phyloP scores from a whole-genome alignment of 2,888 invertebrate species.

The Teleogryllus oceanicus region DNA sequence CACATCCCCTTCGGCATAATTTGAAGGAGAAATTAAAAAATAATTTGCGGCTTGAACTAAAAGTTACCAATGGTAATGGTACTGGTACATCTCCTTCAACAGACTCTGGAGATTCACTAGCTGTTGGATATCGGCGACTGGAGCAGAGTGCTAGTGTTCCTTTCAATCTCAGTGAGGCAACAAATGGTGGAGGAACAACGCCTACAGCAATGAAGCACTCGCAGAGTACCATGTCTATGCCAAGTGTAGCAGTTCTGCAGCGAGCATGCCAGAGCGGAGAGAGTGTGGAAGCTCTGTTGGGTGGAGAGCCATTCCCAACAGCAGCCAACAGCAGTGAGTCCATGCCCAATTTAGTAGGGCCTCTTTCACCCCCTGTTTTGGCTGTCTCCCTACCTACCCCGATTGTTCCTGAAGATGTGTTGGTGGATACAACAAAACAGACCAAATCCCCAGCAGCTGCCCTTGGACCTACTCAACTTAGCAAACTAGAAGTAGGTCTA shows the following conservation, averaged over 20 bases:
- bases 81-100: constrained; percentile 36
- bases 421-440: not conserved
- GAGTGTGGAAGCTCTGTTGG: constrained; percentile 28
- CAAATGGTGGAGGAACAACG: constrained; percentile 30
- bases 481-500: constrained; percentile 41
- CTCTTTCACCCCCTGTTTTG: constrained; percentile 51
- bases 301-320: constrained; percentile 56
- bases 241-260: constrained; percentile 37
- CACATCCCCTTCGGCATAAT: constrained; percentile 35
- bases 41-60: constrained; percentile 43
- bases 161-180: constrained; percentile 52
- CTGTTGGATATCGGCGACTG: constrained; percentile 47
- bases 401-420: constrained; percentile 4
- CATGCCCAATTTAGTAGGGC: constrained; percentile 58
- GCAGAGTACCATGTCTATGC: constrained; percentile 45
- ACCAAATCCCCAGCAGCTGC: not conserved
- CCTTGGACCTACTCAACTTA: constrained; percentile 33
- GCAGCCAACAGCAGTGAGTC: constrained; percentile 64
- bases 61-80: constrained; percentile 37
- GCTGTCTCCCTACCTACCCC: constrained; percentile 44
- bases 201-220: constrained; percentile 40
- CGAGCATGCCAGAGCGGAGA: constrained; percentile 28
- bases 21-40: constrained; percentile 44
- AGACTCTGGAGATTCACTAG: constrained; percentile 38
- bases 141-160: constrained; percentile 64